phyloP scores from a whole-genome alignment of 1,140 invertebrate genomes.

The Hyphantria cunea region DNA sequence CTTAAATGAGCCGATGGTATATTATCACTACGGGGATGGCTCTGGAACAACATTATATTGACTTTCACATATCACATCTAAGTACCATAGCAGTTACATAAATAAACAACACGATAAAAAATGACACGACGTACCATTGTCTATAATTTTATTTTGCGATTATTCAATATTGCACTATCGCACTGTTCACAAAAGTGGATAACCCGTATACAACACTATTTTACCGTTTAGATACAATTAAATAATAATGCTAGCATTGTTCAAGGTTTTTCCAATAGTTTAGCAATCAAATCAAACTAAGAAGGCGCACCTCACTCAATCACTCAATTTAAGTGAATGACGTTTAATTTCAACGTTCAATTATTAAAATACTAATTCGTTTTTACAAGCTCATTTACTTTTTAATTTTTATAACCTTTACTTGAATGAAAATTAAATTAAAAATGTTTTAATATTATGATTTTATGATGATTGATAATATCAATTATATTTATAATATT shows the following conservation, averaged over 20 bases:
- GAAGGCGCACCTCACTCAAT: conserved; percentile 31
- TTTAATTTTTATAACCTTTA: no score
- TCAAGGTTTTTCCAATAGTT: conserved; percentile 39
- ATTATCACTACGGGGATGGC: conserved; percentile 57
- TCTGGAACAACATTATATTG: conserved; percentile 64
- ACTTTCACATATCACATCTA: conserved; percentile 57
- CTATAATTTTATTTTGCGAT: conserved; percentile 28
- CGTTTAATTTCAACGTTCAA: conserved; percentile 25
- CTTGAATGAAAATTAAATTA: no score
- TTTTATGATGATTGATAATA: no score
- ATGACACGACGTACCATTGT: conserved; percentile 56
- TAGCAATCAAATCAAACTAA: conserved; percentile 35
- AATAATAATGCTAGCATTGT: conserved; percentile 33
- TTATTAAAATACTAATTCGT: background rate
- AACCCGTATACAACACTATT: conserved; percentile 10
- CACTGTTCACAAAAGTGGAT: conserved; percentile 25
- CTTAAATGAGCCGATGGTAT: conserved; percentile 59
- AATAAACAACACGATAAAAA: conserved; percentile 62
- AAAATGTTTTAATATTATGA: no score
- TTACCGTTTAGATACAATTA: conserved; percentile 29
- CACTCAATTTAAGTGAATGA: conserved; percentile 26
- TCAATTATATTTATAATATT: no score
- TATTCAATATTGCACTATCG: conserved; percentile 12
- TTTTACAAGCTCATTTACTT: no score
- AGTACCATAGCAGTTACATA: conserved; percentile 56